Percentiles rank a stretch among this genome's conserved stretches.
Evolutionary conservation across 2,113 vertebrate species (phyloP).

Genomic region (Calidris pugnax): DNA sequence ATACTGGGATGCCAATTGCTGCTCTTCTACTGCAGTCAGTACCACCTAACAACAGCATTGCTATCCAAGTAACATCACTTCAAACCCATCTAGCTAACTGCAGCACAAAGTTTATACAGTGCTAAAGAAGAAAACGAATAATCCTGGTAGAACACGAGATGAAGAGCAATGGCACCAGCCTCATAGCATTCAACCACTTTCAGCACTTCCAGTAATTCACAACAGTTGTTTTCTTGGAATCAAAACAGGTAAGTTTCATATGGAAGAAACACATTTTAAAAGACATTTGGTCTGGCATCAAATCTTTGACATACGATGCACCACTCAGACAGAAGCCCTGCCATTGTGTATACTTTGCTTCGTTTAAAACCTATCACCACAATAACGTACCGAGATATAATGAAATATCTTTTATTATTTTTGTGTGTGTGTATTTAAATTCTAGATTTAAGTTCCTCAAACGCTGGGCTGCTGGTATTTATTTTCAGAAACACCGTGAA

Average conservation of each 20-base stretch:
- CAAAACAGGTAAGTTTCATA: not conserved
- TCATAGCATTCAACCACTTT: not conserved
- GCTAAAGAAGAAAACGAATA: not conserved
- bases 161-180: not conserved
- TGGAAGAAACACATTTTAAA: not conserved
- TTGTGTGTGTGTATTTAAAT: no score
- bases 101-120: not conserved
- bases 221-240: not conserved
- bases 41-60: not conserved
- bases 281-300: not conserved
- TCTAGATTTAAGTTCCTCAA: not conserved
- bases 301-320: not conserved
- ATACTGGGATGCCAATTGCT: not conserved
- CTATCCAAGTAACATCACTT: not conserved
- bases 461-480: accelerated
- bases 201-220: not conserved
- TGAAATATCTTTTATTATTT: not conserved
- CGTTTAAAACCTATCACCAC: not conserved
- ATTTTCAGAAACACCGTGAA: accelerated
- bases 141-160: not conserved
- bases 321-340: not conserved
- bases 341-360: no score
- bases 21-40: not conserved
- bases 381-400: accelerated
- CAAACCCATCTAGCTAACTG: not conserved